A percentile compares a stretch with the other conserved stretches of the same genome.
These are phyloP conservation scores for Cariama cristata DNA, from an alignment of 2,113 vertebrate genomes.

Conservation along the genomic window DNA sequence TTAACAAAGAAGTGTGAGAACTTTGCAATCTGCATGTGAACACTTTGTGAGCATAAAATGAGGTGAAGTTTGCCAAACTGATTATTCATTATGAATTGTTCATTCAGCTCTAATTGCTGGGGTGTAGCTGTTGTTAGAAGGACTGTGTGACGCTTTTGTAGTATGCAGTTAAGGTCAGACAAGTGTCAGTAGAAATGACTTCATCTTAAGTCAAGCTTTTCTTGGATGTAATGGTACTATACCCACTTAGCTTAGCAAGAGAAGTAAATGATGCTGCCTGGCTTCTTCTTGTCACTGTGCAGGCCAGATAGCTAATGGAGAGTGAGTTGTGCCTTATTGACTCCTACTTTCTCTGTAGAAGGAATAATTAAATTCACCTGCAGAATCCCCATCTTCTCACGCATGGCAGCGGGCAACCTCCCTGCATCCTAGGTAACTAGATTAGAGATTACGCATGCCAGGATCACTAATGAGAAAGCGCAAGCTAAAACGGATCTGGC, in stretches of 20 bases:
- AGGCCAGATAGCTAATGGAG: neutral
- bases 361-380: constrained; percentile 22
- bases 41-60: neutral
- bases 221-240: neutral
- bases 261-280: neutral
- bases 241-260: neutral
- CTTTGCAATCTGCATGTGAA: neutral
- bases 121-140: neutral
- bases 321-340: neutral
- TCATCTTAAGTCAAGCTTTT: neutral
- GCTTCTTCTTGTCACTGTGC: neutral
- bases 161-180: neutral
- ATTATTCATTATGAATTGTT: constrained; percentile 33
- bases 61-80: neutral
- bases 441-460: constrained; percentile 11
- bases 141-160: neutral
- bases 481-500: neutral
- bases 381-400: constrained; percentile 20
- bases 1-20: neutral
- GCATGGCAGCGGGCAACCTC: neutral
- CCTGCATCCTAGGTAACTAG: neutral
- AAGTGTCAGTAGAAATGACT: neutral
- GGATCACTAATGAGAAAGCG: neutral
- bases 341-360: constrained; percentile 5
- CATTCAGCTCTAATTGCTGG: constrained; percentile 44